phyloP scores from a whole-genome alignment of 1,140 invertebrate genomes.

The Steinernema feltiae region DNA sequence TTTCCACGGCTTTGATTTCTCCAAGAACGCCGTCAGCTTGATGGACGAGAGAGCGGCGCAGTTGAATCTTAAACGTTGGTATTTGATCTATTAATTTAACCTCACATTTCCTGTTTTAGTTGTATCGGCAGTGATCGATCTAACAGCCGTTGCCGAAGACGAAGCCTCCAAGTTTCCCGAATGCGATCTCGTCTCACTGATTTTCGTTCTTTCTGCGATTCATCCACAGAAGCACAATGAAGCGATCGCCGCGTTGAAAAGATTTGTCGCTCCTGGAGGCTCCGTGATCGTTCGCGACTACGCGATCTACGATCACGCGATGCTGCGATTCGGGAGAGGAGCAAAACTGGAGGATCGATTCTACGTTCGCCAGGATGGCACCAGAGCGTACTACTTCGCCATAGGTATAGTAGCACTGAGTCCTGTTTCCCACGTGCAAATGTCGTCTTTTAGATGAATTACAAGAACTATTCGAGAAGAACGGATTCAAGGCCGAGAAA shows the following conservation, averaged over 20 bases:
- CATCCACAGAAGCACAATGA: slow-evolving; percentile 71
- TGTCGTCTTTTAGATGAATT: slow-evolving; percentile 46
- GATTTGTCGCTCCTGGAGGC: slow-evolving; percentile 69
- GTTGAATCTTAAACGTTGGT: slow-evolving; percentile 5
- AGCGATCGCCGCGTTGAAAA: neutral
- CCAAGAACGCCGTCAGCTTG: slow-evolving; percentile 36
- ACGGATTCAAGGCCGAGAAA: slow-evolving; percentile 33
- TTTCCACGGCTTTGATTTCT: slow-evolving; percentile 59
- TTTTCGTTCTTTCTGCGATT: slow-evolving; percentile 76
- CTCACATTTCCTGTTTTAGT: slow-evolving; percentile 28
- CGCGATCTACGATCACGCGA: slow-evolving; percentile 88
- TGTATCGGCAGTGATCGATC: slow-evolving; percentile 37
- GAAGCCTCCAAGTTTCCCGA: slow-evolving; percentile 48
- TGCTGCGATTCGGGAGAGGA: slow-evolving; percentile 84
- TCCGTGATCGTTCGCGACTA: slow-evolving; percentile 89
- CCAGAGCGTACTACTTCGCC: slow-evolving; percentile 90
- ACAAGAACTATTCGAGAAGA: slow-evolving; percentile 33
- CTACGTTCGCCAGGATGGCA: slow-evolving; percentile 94
- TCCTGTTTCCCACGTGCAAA: neutral
- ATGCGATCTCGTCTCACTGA: slow-evolving; percentile 68
- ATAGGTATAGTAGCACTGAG: slow-evolving; percentile 65
- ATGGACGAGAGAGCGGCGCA: slow-evolving; percentile 40
- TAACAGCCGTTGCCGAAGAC: slow-evolving; percentile 21
- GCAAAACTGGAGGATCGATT: slow-evolving; percentile 63
- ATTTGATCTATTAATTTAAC: slow-evolving; percentile 2